Evolutionary conservation across 2,797 vertebrate genomes (phyloP), one percentile per base, ranked within the genome.

Genomic region (Microctenopoma lineatum): DNA sequence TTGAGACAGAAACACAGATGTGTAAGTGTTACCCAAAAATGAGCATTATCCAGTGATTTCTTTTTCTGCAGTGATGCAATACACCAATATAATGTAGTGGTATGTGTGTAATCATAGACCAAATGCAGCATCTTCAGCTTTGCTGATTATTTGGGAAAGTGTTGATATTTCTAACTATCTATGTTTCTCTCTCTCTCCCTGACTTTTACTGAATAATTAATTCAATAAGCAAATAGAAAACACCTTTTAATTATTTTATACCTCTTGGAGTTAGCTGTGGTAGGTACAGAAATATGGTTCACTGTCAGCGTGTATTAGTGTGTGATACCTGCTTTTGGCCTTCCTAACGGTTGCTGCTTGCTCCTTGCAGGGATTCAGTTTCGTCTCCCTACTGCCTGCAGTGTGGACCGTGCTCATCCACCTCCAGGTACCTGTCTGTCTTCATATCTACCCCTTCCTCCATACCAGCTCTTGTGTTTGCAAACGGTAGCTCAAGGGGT

Each of bases 361-460:
- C 88, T 91, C 80, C 75, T 93, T 92, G 66, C 90, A 95, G 94
- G 94, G 89, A 95, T 95, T 93, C 94, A 95, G 91, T 95, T 95
- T 90, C 94, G 94, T 85, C 93, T 95, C 85, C 94, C 94, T 73
- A 89, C 94, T 87, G 90, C 94, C 76, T 94, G 94, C 89, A 92
- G 90, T 52, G 91, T 91, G 86, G 94, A 95, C 83, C 92, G 94
- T 42, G 89, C 93, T 83, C 93, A 94, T 46, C 90, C 91, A 48
- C 88, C 93, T 73, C 90, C 94, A 94, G 94, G 94, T 95, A 94
- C 52, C 81, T 59, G 12, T 55, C 62, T 11, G n/a, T 55, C 50
- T 32, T 53, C 60, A 80, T 62, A 60, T 55, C 57, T 42, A 57
- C 54, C 46, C 58, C 48, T 46, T 61, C 21, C 42, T 42, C 41